Evolutionary conservation across 2,888 invertebrate genomes (phyloP), one percentile per base, ranked within the genome.

Genomic region (Metellina segmentata): DNA sequence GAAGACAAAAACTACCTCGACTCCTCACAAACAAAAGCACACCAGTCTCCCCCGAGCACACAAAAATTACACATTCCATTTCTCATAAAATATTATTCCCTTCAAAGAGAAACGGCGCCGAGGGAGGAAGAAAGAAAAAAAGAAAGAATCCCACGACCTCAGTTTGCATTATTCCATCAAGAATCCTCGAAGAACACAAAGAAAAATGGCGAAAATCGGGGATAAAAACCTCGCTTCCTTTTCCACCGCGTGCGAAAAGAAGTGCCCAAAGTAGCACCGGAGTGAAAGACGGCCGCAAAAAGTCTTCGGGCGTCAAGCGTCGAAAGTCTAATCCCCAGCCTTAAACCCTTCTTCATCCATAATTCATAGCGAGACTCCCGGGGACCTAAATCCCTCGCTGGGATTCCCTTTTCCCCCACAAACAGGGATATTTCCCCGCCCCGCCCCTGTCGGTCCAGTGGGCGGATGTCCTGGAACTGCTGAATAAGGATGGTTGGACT

Each of bases 281-380:
- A 19, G 11, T 19, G 48, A 49, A 52, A 34, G 49, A 19, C 34
- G n/a, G 53, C 83, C 83, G 74, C 74, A 72, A 74, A 85, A 85
- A 81, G 77, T 85, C 85, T 85, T 34, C 16, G 48, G 85, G 85
- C 85, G 85, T 85, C 85, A 85, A 85, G 85, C 87, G 87, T 72
- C 81, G 69, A 79, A 53, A 61, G 61, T 75, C 81, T 87, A 87
- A 87, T 87, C 87, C 87, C 79, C 34, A 16, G 61, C 70, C 87
- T 87, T 81, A 87, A 87, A 87, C 87, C 87, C 79, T 81, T 87
- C 72, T 79, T 87, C 87, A 87, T 87, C 75, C 87, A 87, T 87
- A 87, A 87, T 87, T 87, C 87, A 87, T 87, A 87, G 53, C 81
- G 51, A 71, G 48, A 71, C 87, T 87, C 72, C 48, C 20, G 87